Conservation (phyloP, 2,113 vertebrate species). For the Hippocampus mohnikei region DNA sequence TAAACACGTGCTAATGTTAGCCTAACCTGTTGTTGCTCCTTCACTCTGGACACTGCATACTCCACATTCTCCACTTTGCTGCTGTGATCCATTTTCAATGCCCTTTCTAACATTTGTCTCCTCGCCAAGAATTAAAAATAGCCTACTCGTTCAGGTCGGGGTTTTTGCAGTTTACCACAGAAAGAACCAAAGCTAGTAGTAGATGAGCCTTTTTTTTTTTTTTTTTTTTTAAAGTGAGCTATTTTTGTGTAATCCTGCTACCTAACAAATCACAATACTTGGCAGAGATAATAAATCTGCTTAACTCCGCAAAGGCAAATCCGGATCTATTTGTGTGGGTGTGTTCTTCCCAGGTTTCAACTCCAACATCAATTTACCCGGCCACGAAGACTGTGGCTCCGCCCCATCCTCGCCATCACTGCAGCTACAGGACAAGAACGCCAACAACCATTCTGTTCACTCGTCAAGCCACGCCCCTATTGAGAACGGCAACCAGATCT, state of each 20-base stretch:
- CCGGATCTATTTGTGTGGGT: slow-evolving; percentile 3
- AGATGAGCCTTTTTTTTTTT: no score
- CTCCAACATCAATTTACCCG: slow-evolving; percentile 86
- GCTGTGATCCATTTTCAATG: no score
- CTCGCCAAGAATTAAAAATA: neutral
- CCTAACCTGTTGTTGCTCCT: neutral
- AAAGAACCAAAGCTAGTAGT: no score
- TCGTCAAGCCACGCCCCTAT: slow-evolving; percentile 70
- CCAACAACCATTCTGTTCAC: slow-evolving; percentile 83
- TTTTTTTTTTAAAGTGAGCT: no score
- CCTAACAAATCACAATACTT: neutral
- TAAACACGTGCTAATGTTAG: neutral
- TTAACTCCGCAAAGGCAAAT: neutral
- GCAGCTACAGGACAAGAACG: slow-evolving; percentile 89
- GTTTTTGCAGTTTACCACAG: neutral
- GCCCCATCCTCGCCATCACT: slow-evolving; percentile 72
- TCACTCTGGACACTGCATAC: neutral
- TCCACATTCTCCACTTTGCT: neutral
- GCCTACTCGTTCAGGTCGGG: neutral
- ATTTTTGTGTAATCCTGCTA: no score
- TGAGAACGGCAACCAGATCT: slow-evolving; percentile 91
- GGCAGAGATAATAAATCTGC: neutral
- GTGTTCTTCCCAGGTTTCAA: slow-evolving; percentile 77
- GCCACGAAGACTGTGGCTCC: slow-evolving; percentile 76
- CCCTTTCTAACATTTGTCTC: neutral